Base-by-base conservation (phyloP, 1,140 invertebrate genomes). In the Diorhabda elongata region DNA sequence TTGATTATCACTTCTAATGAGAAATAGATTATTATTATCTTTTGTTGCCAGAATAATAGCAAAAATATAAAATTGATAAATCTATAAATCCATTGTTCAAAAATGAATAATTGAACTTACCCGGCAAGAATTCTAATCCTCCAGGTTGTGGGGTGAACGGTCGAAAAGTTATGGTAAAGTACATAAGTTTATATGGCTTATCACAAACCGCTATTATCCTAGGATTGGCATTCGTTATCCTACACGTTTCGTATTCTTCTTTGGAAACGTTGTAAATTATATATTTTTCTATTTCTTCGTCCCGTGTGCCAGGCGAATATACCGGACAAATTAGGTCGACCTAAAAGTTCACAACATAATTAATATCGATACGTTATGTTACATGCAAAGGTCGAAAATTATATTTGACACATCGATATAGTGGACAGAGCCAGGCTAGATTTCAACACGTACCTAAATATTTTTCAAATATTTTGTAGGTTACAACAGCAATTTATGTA, bases 241-340 rank as follows among this genome's bases (percentile, higher is more conserved):
- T 88, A 85, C 95, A 97, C 74, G 93, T 95, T 82, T 97, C 94
- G 78, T 97, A 97, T 80, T 97, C 95, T 80, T 96, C 94, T 85
- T 96, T 96, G 70, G 93, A 96, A 75, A 97, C 95, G 83, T 97
- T 97, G 82, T 97, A 97, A 79, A 97, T 96, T 78, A 97, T 97
- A 83, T 97, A 97, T 81, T 95, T 95, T 81, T 97, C 94, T 78
- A 80, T 81, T 78, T 96, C 93, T 77, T 96, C 93, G 76, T 95
- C 92, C 77, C 89, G 90, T 41, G 92, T 93, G 44, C 91, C 92
- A 42, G 92, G 91, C 56, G 89, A 87, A 78, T 97, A 97, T 11
- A 93, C 92, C 9, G 95, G 95, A 87, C 95, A 97, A 79, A 97
- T 95, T 80, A 97, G 94, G 80, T 97, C 96, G 72, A 96, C 94